phyloP scores from a whole-genome alignment of 2,113 vertebrate genomes.

The Casuarius casuarius region DNA sequence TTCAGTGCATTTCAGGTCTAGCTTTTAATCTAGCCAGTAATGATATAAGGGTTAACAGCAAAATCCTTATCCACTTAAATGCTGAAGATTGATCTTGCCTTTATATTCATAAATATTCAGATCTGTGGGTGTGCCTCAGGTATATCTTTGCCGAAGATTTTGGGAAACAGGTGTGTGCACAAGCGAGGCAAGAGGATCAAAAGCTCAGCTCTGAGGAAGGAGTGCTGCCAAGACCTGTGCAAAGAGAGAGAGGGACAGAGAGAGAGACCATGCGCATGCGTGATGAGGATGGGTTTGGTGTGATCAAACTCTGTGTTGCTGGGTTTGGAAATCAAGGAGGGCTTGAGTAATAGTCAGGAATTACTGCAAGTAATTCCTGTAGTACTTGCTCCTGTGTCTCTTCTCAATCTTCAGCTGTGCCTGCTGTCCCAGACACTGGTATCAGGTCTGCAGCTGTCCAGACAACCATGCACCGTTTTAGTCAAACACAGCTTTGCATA shows the following conservation, averaged over 20 bases:
- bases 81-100: not conserved
- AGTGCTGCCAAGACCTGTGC: rapidly evolving
- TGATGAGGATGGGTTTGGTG: not conserved
- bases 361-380: not conserved
- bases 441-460: not conserved
- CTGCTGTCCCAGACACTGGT: not conserved
- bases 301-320: not conserved
- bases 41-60: not conserved
- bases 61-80: not conserved
- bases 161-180: not conserved
- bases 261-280: not conserved
- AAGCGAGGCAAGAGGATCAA: not conserved
- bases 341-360: not conserved
- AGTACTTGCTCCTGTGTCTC: not conserved
- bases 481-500: not conserved
- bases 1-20: not conserved
- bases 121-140: not conserved
- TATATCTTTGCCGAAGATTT: not conserved
- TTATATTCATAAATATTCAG: not conserved
- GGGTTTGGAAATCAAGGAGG: not conserved
- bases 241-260: not conserved
- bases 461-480: not conserved
- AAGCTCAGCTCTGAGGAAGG: not conserved
- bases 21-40: too few relatives aligned
- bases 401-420: not conserved